Evolutionary conservation across 2,797 vertebrate genomes (phyloP), one percentile per base, ranked within the genome.

Genomic region (Pseudopleuronectes americanus): DNA sequence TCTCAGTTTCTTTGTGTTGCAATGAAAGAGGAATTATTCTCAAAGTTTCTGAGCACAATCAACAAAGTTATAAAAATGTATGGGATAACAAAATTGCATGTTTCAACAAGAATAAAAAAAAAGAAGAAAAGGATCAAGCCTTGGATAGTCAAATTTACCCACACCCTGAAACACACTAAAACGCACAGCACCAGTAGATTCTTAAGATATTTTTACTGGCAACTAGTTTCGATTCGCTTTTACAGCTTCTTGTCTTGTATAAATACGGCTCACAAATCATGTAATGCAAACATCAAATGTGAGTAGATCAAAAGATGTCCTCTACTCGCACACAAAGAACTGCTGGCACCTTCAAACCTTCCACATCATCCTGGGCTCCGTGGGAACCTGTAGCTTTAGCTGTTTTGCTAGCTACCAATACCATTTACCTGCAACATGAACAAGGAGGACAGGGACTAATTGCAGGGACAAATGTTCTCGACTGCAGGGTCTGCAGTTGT

Each of bases 391-490:
- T 58, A 63, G 77, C 43, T 48, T 9, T n/a, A 51, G 68, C 72
- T 61, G 58, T 68, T 78, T 76, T 56, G 73, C 71, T 76, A 79
- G 76, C 77, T 63, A 79, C 74, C 77, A 80, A 70, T 63, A 71
- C 57, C 77, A 68, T 54, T 86, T 84, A 90, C 90, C 89, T 0
- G 67, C 92, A 89, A 89, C 92, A 89, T 89, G 90, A 93, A 91
- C 91, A 81, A 90, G 82, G 80, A 81, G 83, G 89, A 89, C 92
- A 91, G 92, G 91, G 93, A 94, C 94, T 96, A 96, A 96, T 96
- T 96, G 93, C 84, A 68, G 88, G 92, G 92, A 94, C 93, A 96
- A 94, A 94, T 96, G 94, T 94, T 94, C 93, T 93, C 90, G 90
- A 96, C 95, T 96, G 94, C 88, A 6, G 84, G 79, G 55, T 89